Evolutionary conservation across 2,113 vertebrate species (phyloP).

Genomic region (Mustela nigripes): DNA sequence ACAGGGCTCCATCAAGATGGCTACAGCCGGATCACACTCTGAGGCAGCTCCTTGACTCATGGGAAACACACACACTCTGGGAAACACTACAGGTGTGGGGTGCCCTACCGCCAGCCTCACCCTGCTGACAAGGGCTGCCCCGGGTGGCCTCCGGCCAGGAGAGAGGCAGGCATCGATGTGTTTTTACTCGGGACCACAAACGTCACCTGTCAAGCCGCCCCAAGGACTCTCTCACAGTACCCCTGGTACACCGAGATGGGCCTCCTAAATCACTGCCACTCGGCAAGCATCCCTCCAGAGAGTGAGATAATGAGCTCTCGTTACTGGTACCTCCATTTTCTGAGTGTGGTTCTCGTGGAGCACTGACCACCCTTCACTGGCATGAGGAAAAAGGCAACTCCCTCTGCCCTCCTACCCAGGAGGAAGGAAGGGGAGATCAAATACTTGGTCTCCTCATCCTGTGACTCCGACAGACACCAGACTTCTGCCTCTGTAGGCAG

Average conservation of each 20-base stretch:
- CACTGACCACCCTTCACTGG: background rate
- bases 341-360: background rate
- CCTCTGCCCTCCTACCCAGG: background rate
- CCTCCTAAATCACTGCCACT: background rate
- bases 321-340: background rate
- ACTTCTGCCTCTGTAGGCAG: background rate
- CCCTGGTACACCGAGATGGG: no score
- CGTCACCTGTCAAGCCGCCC: background rate
- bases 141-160: background rate
- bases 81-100: background rate
- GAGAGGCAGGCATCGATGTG: background rate
- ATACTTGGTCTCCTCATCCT: background rate
- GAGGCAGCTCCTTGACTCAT: background rate
- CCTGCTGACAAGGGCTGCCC: background rate
- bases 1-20: background rate
- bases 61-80: background rate
- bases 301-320: background rate
- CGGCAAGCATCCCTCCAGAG: background rate
- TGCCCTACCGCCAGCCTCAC: background rate
- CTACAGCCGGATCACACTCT: background rate
- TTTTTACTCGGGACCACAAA: slow-evolving; percentile 36
- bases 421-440: background rate
- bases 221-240: background rate
- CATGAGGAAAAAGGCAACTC: background rate
- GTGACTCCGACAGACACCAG: background rate